These are phyloP conservation scores for Melikaiella ostensackeni DNA, from an alignment of 2,888 invertebrate species.

Conservation along the genomic window DNA sequence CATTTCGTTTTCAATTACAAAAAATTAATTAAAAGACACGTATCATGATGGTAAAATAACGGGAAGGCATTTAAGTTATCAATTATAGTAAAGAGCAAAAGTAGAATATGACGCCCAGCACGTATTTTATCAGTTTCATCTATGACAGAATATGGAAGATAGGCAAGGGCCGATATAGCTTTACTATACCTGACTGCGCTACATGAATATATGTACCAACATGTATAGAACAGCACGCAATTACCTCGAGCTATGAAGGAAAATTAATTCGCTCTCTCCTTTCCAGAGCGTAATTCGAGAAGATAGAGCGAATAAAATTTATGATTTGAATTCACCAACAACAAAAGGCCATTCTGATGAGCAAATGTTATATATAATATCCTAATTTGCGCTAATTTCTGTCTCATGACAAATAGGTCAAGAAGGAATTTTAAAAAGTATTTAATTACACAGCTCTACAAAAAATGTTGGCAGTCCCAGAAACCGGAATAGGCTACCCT, in stretches of 20 bases:
- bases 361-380: neutral
- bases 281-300: slow-evolving; percentile 34
- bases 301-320: slow-evolving; percentile 37
- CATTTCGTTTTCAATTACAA: neutral
- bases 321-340: slow-evolving; percentile 31
- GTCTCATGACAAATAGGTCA: neutral
- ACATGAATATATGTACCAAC: slow-evolving; percentile 14
- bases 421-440: neutral
- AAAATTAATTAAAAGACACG: neutral
- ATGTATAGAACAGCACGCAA: slow-evolving; percentile 31
- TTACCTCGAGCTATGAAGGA: slow-evolving; percentile 35
- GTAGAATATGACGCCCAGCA: slow-evolving; percentile 20
- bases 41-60: neutral
- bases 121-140: slow-evolving; percentile 35
- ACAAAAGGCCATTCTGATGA: slow-evolving; percentile 22
- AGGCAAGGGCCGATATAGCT: slow-evolving; percentile 27
- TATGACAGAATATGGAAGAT: slow-evolving; percentile 34
- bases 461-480: no score
- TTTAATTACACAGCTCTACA: no score
- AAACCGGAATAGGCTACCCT: no score
- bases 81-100: neutral
- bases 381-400: neutral
- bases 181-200: slow-evolving; percentile 18
- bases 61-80: neutral
- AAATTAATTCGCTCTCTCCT: slow-evolving; percentile 39